Conservation (phyloP, 2,888 invertebrate species). For the Caenorhabditis sp. region DNA sequence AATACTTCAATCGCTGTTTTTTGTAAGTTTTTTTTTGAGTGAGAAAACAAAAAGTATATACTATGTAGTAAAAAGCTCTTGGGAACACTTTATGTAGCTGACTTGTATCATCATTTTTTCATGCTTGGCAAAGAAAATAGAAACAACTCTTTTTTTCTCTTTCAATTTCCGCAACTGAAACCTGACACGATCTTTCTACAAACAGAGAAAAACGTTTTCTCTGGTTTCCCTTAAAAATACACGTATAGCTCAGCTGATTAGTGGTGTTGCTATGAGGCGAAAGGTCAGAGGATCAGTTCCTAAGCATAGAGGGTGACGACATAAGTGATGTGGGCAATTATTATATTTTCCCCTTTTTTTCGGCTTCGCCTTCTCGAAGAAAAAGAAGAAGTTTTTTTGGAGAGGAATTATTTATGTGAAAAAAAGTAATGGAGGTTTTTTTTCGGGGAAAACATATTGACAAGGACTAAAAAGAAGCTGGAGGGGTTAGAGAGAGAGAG, state of each 20-base stretch:
- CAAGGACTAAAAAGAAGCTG: no score
- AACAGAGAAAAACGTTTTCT: neutral
- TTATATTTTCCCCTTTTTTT: no score
- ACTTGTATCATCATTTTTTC: neutral
- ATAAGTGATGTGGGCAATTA: no score
- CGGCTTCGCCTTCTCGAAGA: no score
- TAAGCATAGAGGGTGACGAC: no score
- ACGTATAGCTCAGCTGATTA: no score
- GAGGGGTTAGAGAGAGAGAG: no score
- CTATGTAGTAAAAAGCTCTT: neutral
- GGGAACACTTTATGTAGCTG: neutral
- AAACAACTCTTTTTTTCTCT: neutral
- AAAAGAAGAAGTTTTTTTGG: neutral
- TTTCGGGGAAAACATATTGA: neutral
- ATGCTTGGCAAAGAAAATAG: neutral
- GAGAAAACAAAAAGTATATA: no score
- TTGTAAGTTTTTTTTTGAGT: constrained; percentile 51
- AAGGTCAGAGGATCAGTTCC: no score
- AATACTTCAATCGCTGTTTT: constrained; percentile 61
- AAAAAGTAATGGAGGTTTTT: neutral
- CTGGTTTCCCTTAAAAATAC: neutral
- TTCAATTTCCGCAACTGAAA: neutral
- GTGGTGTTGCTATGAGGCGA: no score
- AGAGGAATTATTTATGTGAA: neutral
- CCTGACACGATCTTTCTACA: neutral